These are phyloP conservation scores for Onychomys arenicola DNA, from an alignment of 2,797 vertebrate genomes.

Conservation along the genomic window DNA sequence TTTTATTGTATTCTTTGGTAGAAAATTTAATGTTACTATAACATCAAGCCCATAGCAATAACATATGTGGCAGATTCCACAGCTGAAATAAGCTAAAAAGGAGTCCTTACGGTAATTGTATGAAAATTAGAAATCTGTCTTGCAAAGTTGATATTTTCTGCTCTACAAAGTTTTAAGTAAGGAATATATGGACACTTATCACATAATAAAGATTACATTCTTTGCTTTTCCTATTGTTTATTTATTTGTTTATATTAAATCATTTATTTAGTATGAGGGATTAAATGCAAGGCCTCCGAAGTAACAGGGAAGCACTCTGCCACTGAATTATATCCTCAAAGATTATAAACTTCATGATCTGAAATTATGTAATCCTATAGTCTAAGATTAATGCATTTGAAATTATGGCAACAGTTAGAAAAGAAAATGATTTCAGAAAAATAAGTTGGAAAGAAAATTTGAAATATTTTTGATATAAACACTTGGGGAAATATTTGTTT, in stretches of 20 bases:
- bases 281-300: no score
- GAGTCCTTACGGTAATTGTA: neutral
- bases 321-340: neutral
- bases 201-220: neutral
- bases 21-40: neutral
- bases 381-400: neutral
- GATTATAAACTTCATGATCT: neutral
- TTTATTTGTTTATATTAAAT: neutral
- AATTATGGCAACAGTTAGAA: neutral
- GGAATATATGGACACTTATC: neutral
- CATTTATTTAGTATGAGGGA: neutral
- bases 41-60: neutral
- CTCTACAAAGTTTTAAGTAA: neutral
- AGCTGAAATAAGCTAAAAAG: conserved; percentile 12
- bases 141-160: conserved; percentile 28
- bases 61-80: neutral
- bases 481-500: neutral
- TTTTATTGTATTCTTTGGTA: conserved; percentile 24
- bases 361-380: neutral
- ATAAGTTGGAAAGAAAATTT: neutral
- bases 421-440: neutral
- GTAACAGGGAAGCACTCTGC: no score
- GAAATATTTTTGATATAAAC: neutral
- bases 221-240: neutral
- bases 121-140: neutral